Percentiles rank a stretch among this genome's conserved stretches.
These are phyloP conservation scores for Caenorhabditis sp. DNA, from an alignment of 2,888 invertebrate genomes.

Conservation along the genomic window DNA sequence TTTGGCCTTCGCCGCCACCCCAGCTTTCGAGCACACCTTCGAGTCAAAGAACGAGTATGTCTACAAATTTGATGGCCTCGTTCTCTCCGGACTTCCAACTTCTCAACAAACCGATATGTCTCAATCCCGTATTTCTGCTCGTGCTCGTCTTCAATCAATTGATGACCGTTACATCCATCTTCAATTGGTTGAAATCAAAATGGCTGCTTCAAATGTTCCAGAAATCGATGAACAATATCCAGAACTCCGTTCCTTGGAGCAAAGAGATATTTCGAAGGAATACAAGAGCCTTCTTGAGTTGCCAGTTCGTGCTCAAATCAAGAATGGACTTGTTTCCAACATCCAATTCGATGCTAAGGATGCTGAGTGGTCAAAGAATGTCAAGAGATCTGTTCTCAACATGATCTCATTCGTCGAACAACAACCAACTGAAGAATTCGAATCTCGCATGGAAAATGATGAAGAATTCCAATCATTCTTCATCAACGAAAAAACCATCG, in stretches of 20 bases:
- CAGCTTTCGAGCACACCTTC: constrained; percentile 22
- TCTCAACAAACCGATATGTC: constrained; percentile 20
- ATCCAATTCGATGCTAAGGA: constrained; percentile 44
- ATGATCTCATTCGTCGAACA: constrained; percentile 37
- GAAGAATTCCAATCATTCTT: constrained; percentile 14
- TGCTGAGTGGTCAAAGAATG: constrained; percentile 61
- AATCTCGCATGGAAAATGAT: background rate
- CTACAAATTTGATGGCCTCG: constrained; percentile 32
- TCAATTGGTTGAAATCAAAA: constrained; percentile 23
- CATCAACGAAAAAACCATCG: constrained; percentile 45
- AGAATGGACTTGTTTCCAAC: constrained; percentile 56
- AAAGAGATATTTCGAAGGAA: constrained; percentile 39
- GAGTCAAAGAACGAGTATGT: constrained; percentile 28
- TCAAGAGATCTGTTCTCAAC: constrained; percentile 63
- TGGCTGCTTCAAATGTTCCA: constrained; percentile 22
- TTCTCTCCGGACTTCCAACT: constrained; percentile 42
- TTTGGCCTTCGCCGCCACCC: constrained; percentile 38
- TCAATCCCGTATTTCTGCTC: constrained; percentile 34
- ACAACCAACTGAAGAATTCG: constrained; percentile 12
- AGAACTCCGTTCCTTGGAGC: constrained; percentile 45
- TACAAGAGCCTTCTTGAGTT: constrained; percentile 42
- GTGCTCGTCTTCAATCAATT: constrained; percentile 32
- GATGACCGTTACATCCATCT: constrained; percentile 32
- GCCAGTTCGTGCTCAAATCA: constrained; percentile 57
- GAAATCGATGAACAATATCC: constrained; percentile 14